Conservation (phyloP, 2,888 invertebrate genomes). For the Seira sanloemensis region DNA sequence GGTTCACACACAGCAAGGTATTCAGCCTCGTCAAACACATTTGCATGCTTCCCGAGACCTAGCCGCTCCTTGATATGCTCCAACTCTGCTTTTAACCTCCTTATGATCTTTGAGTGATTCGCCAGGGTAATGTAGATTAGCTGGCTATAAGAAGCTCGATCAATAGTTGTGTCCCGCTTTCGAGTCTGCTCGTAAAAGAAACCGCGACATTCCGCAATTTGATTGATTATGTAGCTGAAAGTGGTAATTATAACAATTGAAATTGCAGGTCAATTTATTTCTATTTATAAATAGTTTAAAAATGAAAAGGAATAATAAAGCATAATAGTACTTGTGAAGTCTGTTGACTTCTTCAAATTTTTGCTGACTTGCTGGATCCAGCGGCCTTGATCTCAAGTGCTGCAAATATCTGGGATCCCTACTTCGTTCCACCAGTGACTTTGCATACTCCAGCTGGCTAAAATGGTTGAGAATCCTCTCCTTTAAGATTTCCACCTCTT, state of each 20-base stretch:
- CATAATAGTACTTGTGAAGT: constrained; percentile 46
- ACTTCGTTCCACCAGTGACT: constrained; percentile 74
- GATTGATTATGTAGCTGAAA: constrained; percentile 52
- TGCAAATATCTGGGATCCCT: constrained; percentile 74
- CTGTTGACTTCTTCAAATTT: constrained; percentile 58
- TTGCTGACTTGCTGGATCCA: constrained; percentile 60
- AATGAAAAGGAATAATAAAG: not conserved
- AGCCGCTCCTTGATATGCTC: constrained; percentile 43
- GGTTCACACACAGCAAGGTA: constrained; percentile 38
- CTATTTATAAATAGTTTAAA: no score
- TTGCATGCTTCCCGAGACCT: constrained; percentile 30
- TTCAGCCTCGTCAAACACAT: constrained; percentile 32
- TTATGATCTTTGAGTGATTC: constrained; percentile 61
- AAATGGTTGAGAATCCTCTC: constrained; percentile 77
- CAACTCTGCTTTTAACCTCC: constrained; percentile 36
- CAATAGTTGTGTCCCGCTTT: constrained; percentile 35
- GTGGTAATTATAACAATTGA: not conserved
- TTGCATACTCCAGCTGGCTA: constrained; percentile 76
- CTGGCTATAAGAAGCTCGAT: constrained; percentile 40
- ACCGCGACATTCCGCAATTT: constrained; percentile 55
- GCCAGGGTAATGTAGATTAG: constrained; percentile 59
- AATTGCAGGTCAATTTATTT: no score
- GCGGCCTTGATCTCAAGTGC: constrained; percentile 51
- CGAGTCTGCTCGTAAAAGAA: constrained; percentile 55
- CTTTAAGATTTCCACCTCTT: constrained; percentile 80